These are phyloP conservation scores for Caerostris darwini DNA, from an alignment of 1,140 invertebrate genomes.

Conservation along the genomic window DNA sequence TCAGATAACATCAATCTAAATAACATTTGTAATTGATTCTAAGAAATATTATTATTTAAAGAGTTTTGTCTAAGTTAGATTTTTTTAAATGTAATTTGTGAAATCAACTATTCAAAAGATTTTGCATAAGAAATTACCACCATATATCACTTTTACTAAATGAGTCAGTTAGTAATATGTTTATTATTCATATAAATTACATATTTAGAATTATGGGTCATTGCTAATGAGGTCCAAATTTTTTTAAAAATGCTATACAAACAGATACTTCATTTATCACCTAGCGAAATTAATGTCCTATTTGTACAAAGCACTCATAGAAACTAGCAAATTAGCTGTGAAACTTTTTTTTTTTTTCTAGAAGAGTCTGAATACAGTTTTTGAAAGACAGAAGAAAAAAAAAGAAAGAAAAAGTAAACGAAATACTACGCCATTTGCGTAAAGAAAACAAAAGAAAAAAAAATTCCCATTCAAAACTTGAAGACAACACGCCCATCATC, in stretches of 20 bases:
- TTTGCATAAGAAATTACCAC: neutral
- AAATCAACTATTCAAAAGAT: neutral
- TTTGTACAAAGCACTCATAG: neutral
- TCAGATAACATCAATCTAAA: too few species aligned
- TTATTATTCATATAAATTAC: neutral
- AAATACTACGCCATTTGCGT: neutral
- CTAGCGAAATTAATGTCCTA: neutral
- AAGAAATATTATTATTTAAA: too few species aligned
- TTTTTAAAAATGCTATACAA: neutral
- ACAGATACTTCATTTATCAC: neutral
- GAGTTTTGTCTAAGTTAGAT: neutral
- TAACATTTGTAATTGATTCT: too few species aligned
- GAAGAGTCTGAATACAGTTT: neutral
- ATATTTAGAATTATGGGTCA: neutral
- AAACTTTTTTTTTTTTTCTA: neutral
- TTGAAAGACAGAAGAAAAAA: too few species aligned
- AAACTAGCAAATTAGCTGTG: neutral
- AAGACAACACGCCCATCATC: slow-evolving; percentile 40
- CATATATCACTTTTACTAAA: neutral
- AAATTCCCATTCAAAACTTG: slow-evolving; percentile 33
- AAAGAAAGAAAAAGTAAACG: neutral
- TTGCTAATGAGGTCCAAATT: neutral
- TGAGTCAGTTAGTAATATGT: neutral
- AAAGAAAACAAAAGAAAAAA: neutral
- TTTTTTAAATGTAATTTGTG: too few species aligned